Evolutionary conservation across 2,113 vertebrate species (phyloP), one percentile per base, ranked within the genome.

Genomic region (Pteropus alecto): DNA sequence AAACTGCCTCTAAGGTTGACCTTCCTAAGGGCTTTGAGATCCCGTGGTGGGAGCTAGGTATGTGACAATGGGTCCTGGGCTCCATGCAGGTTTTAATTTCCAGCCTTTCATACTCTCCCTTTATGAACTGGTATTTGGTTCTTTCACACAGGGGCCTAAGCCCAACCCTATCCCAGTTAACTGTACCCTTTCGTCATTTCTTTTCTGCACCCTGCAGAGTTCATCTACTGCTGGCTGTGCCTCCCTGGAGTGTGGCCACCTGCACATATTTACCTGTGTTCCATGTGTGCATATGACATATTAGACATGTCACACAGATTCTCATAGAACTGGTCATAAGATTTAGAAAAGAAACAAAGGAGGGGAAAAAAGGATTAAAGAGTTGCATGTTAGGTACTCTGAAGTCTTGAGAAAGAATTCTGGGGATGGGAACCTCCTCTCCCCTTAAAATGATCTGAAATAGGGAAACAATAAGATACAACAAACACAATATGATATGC

Each of bases 291-390:
- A 43, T 0, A 2, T 16, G 24, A 19, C 43, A 68, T 48, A 43
- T 95, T 58, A 46, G 51, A 58, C 51, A 79, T 73, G 74, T 86
- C n/a, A 61, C 48, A 56, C 6, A 90, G 79, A 73, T 94, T 79
- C 71, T 35, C 48, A 54, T 0, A 73, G 33, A 60, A 24, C 9
- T 86, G 24, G n/a, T 28, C 33, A 30, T 38, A 41, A 92, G 54
- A 65, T 90, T 43, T 68, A 73, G 74, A 90, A 76, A 91, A 35
- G 11, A 87, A 90, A 89, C 5, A 51, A 51, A 12, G 21, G 10
- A 61, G 35, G 15, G 12, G 2, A 10, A 48, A 87, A 38, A 30
- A 76, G 38, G 90, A 61, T 56, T 3, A 85, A 73, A 84, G 43
- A 63, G 18, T 11, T 51, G n/a, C 8, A 48, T 46, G 30, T 33